Evolutionary conservation across 2,888 invertebrate species (phyloP), one percentile per base, ranked within the genome.

Genomic region (Hyppa rectilinea): DNA sequence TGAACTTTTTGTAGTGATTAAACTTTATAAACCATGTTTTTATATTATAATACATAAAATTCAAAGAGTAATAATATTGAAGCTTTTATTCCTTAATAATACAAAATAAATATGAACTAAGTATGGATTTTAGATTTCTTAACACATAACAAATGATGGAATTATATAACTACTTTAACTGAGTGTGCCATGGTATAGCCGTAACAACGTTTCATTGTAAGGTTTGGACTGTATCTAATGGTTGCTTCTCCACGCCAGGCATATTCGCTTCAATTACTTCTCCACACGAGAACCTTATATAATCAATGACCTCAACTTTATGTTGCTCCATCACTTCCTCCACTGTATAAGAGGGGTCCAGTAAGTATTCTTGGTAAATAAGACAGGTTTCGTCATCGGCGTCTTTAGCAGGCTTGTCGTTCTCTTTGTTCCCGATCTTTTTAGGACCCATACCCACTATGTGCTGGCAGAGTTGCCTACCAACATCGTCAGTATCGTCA

Each of bases 211-310:
- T 86, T 94, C 93, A 97, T 90, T 97, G 97, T 88, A 97, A 96
- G 62, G 97, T 97, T 92, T 97, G 97, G 43, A 97, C 95, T 53
- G 95, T 95, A 75, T 97, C 96, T 78, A 97, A 90, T 7, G 96
- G 94, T 83, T 96, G 94, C 76, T 94, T 95, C 77, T 94, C 96
- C 71, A 95, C 93, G n/a, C 95, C 96, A 14, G 92, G 94, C 91
- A 95, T 89, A 61, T 83, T 90, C 9, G 89, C 86, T 83, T 94
- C 93, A 20, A 91, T 82, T 29, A 87, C 85, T 92, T 98, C 99
- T 2, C 99, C 99, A 91, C 98, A 98, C 90, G 98, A 98, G 92
- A 98, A 98, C 76, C 99, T 96, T 74, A 97, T 96, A 92, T 98
- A 99, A 92, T 99, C 98, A 12, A 98, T 87, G 29, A 99, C 94